Evolutionary conservation across 1,140 invertebrate genomes (phyloP).

Genomic region (Eurosta solidaginis): DNA sequence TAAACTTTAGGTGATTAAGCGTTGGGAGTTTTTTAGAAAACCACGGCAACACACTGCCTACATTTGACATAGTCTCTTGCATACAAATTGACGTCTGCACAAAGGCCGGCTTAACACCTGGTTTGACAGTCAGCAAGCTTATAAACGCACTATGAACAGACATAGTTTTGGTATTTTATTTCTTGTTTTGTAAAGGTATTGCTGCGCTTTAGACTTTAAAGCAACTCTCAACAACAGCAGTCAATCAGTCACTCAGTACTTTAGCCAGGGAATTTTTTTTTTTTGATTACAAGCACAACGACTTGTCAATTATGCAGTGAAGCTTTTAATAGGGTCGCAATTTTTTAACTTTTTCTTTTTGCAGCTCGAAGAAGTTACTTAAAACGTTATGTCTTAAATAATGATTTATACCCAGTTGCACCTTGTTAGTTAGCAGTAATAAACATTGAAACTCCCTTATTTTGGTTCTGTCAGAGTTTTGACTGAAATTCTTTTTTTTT

Average conservation of each 20-base stretch:
- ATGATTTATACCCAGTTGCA: too few species aligned
- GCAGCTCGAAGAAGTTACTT: neutral
- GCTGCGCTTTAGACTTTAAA: neutral
- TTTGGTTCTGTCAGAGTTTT: too few species aligned
- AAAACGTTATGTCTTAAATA: too few species aligned
- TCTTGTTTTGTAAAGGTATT: neutral
- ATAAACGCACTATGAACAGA: neutral
- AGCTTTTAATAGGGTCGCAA: neutral
- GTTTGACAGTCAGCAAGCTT: neutral
- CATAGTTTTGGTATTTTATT: neutral
- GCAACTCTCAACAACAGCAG: neutral
- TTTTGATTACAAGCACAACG: neutral
- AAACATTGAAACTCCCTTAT: too few species aligned
- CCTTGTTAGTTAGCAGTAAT: too few species aligned
- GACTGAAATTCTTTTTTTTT: too few species aligned
- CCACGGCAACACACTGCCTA: neutral
- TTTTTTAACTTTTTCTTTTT: neutral
- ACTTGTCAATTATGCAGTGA: neutral
- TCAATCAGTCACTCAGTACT: neutral
- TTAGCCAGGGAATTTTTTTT: neutral
- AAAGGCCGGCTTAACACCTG: neutral
- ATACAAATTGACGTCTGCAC: neutral
- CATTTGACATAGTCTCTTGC: neutral
- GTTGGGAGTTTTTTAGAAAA: neutral
- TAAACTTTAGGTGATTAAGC: neutral